Conservation (phyloP, 2,113 vertebrate genomes). For the Ailurus styani region DNA sequence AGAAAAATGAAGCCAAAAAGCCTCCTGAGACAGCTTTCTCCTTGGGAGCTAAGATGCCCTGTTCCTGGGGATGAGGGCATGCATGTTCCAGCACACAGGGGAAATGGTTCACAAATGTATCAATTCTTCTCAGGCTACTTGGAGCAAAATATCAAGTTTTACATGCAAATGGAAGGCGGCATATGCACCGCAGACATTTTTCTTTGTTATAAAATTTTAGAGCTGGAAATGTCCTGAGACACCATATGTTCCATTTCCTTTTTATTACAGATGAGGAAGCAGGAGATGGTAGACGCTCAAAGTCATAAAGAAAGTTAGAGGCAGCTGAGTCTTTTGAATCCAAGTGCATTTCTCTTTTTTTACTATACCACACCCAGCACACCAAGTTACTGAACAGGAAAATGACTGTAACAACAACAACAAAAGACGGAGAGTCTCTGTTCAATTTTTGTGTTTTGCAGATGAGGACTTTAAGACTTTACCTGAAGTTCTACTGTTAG, state of each 20-base stretch:
- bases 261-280: slow-evolving; percentile 49
- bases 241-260: slow-evolving; percentile 47
- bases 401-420: background rate
- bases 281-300: slow-evolving; percentile 11
- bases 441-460: background rate
- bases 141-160: slow-evolving; percentile 19
- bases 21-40: background rate
- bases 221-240: slow-evolving; percentile 36
- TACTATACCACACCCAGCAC: background rate
- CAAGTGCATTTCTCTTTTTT: background rate
- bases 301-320: slow-evolving; percentile 44
- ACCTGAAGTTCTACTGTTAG: background rate
- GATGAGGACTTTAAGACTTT: background rate
- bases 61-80: background rate
- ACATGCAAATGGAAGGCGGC: background rate
- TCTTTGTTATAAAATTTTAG: slow-evolving; percentile 52
- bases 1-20: background rate
- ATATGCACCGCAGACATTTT: slow-evolving; percentile 14
- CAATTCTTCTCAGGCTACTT: background rate
- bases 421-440: background rate
- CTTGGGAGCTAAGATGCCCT: background rate
- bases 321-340: background rate
- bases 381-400: background rate
- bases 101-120: background rate
- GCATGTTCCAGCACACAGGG: background rate